Evolutionary conservation across 2,888 invertebrate species (phyloP), one percentile per base, ranked within the genome.

Genomic region (Acholoe squamosa): DNA sequence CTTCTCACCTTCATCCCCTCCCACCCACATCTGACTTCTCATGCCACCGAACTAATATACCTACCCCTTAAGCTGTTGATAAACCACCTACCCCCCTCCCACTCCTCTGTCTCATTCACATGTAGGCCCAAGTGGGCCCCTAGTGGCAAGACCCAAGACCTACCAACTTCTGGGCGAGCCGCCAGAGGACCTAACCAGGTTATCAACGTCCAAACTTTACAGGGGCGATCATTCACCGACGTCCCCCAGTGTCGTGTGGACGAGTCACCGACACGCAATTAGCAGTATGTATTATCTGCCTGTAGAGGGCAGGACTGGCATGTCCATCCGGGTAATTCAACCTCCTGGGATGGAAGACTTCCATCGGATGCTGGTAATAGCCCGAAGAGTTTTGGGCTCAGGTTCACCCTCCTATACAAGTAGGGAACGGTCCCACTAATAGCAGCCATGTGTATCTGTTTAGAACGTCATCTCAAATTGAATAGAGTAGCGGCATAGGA

Each of bases 211-310:
- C 34, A 80, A 80, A 33, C 43, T 80, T 80, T 43, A 16, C 22
- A 33, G 80, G 33, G 80, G 80, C 43, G 33, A 80, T 80, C 80
- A 80, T 80, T 80, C 80, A 80, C 80, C n/a, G 80, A 43, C 43
- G 80, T 80, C 76, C 76, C 3, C 80, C 80, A 3, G 33, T 43
- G 80, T 80, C 80, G 43, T 43, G 80, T 14, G 80, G 12, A 43
- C 1, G 34, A 80, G 43, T 34, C 22, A 22, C 34, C 80, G 80
- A 80, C 80, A 80, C 34, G n/a, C 80, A 80, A 80, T 80, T 80
- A 80, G 80, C 25, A 34, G 34, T 80, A 10, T 19, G 22, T 33
- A 80, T 80, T 80, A 43, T 16, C 22, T 16, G 34, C 80, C 34
- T 10, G 43, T 43, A 80, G 80, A 80, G 80, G 80, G 80, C 80